Evolutionary conservation across 2,888 invertebrate genomes (phyloP).

Genomic region (Drosophila cyrtoloma): DNA sequence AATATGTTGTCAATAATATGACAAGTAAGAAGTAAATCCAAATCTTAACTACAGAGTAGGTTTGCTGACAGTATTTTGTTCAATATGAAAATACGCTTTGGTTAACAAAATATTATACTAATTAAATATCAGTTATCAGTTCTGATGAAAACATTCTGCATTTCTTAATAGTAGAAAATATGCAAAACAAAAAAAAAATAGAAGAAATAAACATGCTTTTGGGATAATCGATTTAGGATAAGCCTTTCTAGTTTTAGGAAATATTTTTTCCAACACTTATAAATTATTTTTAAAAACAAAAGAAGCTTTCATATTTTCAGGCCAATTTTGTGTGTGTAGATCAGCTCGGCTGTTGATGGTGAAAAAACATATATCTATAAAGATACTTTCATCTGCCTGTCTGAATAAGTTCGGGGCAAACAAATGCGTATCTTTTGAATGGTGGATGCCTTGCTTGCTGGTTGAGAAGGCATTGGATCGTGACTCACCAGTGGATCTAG

Average conservation of each 20-base stretch:
- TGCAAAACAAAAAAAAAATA: not conserved
- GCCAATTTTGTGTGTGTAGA: not conserved
- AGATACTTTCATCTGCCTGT: not conserved
- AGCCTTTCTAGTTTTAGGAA: not conserved
- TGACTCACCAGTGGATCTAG: not conserved
- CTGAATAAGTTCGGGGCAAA: too few species aligned
- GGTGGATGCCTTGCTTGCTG: not conserved
- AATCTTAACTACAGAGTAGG: not conserved
- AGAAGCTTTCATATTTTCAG: not conserved
- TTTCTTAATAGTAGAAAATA: not conserved
- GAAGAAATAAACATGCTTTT: not conserved
- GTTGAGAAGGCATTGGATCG: not conserved
- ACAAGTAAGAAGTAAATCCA: not conserved
- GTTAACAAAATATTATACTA: not conserved
- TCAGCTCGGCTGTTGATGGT: not conserved
- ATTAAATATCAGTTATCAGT: not conserved
- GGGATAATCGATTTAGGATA: not conserved
- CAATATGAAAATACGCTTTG: not conserved
- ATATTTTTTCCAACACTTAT: not conserved
- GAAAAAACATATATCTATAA: not conserved
- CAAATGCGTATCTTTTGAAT: conserved; percentile 12
- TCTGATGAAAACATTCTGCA: not conserved
- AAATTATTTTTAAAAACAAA: not conserved
- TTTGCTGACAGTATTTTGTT: not conserved
- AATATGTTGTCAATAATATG: not conserved